A percentile compares a stretch with the other conserved stretches of the same genome.
phyloP scores from a whole-genome alignment of 2,797 vertebrate genomes.

The Enteromius fasciolatus region DNA sequence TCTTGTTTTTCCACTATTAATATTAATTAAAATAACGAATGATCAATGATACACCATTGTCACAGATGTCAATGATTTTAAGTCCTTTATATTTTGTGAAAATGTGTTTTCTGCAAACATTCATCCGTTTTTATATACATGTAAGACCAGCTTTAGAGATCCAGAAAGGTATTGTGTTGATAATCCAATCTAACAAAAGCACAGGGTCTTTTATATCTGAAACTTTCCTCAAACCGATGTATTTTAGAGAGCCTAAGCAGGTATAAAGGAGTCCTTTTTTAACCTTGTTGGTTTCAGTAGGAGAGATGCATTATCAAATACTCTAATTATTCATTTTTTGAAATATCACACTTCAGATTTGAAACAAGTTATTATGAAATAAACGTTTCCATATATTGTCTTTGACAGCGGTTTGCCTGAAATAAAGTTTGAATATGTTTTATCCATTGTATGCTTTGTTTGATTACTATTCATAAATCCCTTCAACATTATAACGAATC shows the following conservation, averaged over 20 bases:
- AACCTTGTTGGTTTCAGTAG: not conserved
- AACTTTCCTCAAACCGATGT: not conserved
- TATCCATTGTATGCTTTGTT: not conserved
- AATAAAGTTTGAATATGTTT: slow-evolving; percentile 35
- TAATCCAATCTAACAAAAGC: slow-evolving; percentile 13
- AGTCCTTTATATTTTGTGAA: not conserved
- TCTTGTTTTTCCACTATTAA: too few species aligned
- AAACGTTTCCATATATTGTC: not conserved
- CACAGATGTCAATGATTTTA: not conserved
- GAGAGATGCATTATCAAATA: not conserved
- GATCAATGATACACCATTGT: too few species aligned
- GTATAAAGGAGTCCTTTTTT: not conserved
- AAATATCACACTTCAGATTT: not conserved
- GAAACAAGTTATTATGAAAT: not conserved
- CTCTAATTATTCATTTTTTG: not conserved
- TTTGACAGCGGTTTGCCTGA: not conserved
- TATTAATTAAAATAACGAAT: too few species aligned
- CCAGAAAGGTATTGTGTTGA: not conserved
- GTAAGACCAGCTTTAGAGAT: not conserved
- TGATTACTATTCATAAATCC: not conserved
- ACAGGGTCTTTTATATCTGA: not conserved
- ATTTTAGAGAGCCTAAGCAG: not conserved
- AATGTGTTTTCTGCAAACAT: not conserved
- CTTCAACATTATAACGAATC: not conserved
- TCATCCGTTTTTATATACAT: not conserved